These are phyloP conservation scores for Synanthedon myopaeformis DNA, from an alignment of 2,888 invertebrate genomes.

Conservation along the genomic window DNA sequence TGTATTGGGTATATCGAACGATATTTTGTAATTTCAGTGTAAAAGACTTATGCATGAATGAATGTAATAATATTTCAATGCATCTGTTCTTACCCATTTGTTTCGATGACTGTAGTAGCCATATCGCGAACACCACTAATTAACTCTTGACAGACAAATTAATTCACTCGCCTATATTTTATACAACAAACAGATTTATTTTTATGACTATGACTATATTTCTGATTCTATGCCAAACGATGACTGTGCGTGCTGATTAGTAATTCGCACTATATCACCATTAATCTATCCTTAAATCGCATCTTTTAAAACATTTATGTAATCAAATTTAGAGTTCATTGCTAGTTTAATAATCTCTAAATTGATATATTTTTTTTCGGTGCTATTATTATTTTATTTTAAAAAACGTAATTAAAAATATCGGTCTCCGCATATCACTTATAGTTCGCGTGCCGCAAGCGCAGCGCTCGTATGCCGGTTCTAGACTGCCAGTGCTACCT, in stretches of 20 bases:
- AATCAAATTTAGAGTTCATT: too few relatives aligned
- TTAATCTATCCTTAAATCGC: too few relatives aligned
- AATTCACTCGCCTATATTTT: slow-evolving; percentile 18
- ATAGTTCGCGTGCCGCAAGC: slow-evolving; percentile 15
- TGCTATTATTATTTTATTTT: too few relatives aligned
- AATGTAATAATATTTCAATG: not conserved
- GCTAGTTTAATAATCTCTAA: too few relatives aligned
- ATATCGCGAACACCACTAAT: slow-evolving; percentile 23
- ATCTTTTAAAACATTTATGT: too few relatives aligned
- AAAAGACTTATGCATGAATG: not conserved
- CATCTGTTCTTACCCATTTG: slow-evolving; percentile 35
- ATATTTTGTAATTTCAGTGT: too few relatives aligned
- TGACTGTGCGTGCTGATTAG: slow-evolving; percentile 14
- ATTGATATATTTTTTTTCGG: too few relatives aligned
- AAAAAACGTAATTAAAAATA: too few relatives aligned
- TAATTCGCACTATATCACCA: too few relatives aligned
- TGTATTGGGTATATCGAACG: too few relatives aligned
- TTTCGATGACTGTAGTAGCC: slow-evolving; percentile 37
- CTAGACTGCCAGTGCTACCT: slow-evolving; percentile 25
- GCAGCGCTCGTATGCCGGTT: slow-evolving; percentile 32
- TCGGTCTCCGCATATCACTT: slow-evolving; percentile 2
- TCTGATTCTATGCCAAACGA: slow-evolving; percentile 31
- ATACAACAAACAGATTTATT: slow-evolving; percentile 11
- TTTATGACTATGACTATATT: slow-evolving; percentile 19
- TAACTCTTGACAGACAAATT: slow-evolving; percentile 14